Base-by-base conservation (phyloP, 1,140 invertebrate species). In the Nomia melanderi region DNA sequence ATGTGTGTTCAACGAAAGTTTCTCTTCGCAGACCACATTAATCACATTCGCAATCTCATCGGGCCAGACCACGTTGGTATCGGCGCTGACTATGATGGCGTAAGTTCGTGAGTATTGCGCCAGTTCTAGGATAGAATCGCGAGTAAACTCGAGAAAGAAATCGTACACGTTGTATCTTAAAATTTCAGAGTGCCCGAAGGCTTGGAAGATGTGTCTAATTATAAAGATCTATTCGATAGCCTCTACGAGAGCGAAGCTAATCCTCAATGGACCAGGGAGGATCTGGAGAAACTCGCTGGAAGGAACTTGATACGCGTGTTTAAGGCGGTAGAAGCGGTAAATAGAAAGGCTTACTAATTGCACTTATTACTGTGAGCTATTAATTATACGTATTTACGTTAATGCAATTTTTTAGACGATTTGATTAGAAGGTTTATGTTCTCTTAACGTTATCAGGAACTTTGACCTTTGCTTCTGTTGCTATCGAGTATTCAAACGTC, bases 211-310 rank as follows among this genome's bases (percentile, higher is more conserved):
- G 94, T 95, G 3, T 95, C 95, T 4, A 95, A 94, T 81, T 96
- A 95, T 88, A 95, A 95, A 0, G 92, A 93, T 78, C 87, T 96
- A 57, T 95, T 96, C 83, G 93, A 94, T 72, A 92, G 93, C 69
- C 89, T 95, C 9, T 88, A 92, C 33, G 88, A 92, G 20, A 87
- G 88, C 62, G 56, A 83, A 12, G 87, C 88, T 36, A 90, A 93
- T 33, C 90, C 91, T 62, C 20, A n/a, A 62, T 96, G 95, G 95
- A 93, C 92, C 0, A 91, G 93, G 60, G 91, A 92, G n/a, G 95
- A 96, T 78, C 89, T 96, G 25, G 94, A 95, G 83, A 96, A 96
- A 90, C 89, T 96, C 36, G 95, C 95, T 36, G 95, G 95, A 33
- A 90, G 92, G 77, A 97, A 96, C 89, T 92, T 96, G 59, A 91